Percentiles rank a stretch among this genome's conserved stretches.
These are phyloP conservation scores for Luscinia luscinia DNA, from an alignment of 2,797 vertebrate species.

Conservation along the genomic window DNA sequence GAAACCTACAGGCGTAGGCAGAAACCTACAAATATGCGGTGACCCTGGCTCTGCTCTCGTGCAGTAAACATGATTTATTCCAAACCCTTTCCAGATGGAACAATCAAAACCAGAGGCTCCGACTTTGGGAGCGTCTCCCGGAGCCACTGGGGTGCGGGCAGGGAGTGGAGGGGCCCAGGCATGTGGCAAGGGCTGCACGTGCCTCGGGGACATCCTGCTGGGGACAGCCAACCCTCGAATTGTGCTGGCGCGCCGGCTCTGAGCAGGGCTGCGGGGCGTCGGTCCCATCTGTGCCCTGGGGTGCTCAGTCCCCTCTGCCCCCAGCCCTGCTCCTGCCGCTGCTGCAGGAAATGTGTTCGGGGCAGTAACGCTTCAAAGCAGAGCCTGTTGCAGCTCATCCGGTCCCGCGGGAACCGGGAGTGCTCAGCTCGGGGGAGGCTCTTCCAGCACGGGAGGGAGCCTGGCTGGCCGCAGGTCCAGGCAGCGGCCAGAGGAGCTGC, in stretches of 20 bases:
- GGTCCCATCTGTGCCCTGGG: not conserved
- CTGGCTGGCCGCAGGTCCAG: not conserved
- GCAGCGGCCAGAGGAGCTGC: not conserved
- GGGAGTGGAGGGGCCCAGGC: not conserved
- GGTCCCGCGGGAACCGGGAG: not conserved
- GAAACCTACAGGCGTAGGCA: constrained; percentile 62
- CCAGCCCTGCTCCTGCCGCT: accelerated
- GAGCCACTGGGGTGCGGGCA: not conserved
- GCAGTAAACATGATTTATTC: constrained; percentile 68
- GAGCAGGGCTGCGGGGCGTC: not conserved
- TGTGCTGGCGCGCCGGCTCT: accelerated
- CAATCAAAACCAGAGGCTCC: constrained; percentile 68
- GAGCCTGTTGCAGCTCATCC: not conserved
- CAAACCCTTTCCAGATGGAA: constrained; percentile 71
- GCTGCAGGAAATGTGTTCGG: not conserved
- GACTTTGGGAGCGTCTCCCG: not conserved
- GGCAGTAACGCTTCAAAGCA: not conserved
- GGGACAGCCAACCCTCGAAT: not conserved
- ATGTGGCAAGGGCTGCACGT: not conserved
- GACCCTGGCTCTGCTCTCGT: constrained; percentile 62
- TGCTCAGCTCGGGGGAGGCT: not conserved
- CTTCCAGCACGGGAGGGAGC: not conserved
- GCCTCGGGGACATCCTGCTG: not conserved
- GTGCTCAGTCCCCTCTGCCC: not conserved
- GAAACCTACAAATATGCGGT: constrained; percentile 66